Evolutionary conservation across 2,797 vertebrate species (phyloP).

Genomic region (Labeo calbasu): DNA sequence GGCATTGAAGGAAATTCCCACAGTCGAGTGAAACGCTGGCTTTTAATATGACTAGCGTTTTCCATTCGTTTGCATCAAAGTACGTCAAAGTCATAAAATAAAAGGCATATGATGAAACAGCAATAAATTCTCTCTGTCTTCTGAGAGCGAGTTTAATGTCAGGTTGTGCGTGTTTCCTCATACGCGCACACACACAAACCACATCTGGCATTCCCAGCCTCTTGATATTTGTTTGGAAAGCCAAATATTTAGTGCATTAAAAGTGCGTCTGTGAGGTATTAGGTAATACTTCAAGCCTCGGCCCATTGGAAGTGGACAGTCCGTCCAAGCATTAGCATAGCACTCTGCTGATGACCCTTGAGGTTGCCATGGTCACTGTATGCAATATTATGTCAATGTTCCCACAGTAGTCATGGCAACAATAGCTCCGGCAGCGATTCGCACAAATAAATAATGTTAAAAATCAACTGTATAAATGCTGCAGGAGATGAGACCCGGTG

Average conservation of each 20-base stretch:
- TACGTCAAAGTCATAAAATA: constrained; percentile 27
- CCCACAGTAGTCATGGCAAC: constrained; percentile 79
- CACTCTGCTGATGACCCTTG: constrained; percentile 72
- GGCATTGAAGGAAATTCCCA: constrained; percentile 34
- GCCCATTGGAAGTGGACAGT: constrained; percentile 65
- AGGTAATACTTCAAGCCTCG: constrained; percentile 60
- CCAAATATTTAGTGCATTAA: constrained; percentile 43
- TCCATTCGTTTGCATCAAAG: constrained; percentile 19
- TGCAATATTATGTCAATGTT: constrained; percentile 80
- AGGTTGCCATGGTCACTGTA: constrained; percentile 78
- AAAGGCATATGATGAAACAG: constrained; percentile 23
- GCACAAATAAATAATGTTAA: constrained; percentile 74
- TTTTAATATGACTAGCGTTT: constrained; percentile 1
- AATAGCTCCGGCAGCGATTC: constrained; percentile 71
- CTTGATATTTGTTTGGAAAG: constrained; percentile 51
- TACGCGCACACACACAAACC: constrained; percentile 13
- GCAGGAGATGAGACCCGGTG: constrained; percentile 19
- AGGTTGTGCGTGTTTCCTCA: constrained; percentile 11
- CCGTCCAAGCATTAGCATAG: constrained; percentile 75
- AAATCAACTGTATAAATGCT: constrained; percentile 61
- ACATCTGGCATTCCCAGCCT: constrained; percentile 37
- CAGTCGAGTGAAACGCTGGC: constrained; percentile 12
- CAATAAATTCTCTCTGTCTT: constrained; percentile 12
- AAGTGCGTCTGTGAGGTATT: constrained; percentile 48
- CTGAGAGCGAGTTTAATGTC: constrained; percentile 35